These are phyloP conservation scores for Saxidomus purpurata DNA, from an alignment of 1,140 invertebrate species.

Conservation along the genomic window DNA sequence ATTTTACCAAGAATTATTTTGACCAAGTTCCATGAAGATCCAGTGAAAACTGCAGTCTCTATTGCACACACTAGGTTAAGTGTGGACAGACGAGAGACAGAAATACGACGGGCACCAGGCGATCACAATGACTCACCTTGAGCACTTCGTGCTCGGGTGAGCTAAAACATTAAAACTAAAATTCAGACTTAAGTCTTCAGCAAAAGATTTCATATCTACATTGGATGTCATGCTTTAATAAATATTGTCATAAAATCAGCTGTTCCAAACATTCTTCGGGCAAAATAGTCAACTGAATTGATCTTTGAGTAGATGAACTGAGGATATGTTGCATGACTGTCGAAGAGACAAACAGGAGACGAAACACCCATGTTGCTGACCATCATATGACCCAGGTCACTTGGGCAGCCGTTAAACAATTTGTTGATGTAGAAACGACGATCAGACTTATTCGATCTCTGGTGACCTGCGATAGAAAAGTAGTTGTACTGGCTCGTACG, in stretches of 20 bases:
- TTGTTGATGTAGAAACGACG: slow-evolving; percentile 30
- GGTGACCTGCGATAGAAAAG: not conserved
- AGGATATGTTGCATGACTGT: slow-evolving; percentile 31
- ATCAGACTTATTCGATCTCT: not conserved
- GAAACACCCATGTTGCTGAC: not conserved
- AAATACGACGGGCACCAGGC: too few relatives aligned
- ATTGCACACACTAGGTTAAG: too few relatives aligned
- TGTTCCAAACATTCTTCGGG: slow-evolving; percentile 21
- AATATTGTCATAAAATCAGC: slow-evolving; percentile 19
- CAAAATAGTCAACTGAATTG: slow-evolving; percentile 19
- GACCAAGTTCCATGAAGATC: too few relatives aligned
- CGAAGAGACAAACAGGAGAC: not conserved
- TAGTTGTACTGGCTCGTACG: not conserved
- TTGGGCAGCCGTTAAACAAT: not conserved
- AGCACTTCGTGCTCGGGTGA: too few relatives aligned
- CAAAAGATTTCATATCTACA: too few relatives aligned
- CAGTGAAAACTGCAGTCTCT: too few relatives aligned
- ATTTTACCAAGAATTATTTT: too few relatives aligned
- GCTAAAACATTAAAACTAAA: too few relatives aligned
- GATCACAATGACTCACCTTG: too few relatives aligned
- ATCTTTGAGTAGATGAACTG: slow-evolving; percentile 46
- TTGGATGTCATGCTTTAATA: too few relatives aligned
- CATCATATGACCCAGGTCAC: slow-evolving; percentile 5
- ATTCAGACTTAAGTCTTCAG: too few relatives aligned
- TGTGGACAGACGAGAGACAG: too few relatives aligned